Conservation (phyloP, 1,140 invertebrate species). For the Drosophila oshimai region DNA sequence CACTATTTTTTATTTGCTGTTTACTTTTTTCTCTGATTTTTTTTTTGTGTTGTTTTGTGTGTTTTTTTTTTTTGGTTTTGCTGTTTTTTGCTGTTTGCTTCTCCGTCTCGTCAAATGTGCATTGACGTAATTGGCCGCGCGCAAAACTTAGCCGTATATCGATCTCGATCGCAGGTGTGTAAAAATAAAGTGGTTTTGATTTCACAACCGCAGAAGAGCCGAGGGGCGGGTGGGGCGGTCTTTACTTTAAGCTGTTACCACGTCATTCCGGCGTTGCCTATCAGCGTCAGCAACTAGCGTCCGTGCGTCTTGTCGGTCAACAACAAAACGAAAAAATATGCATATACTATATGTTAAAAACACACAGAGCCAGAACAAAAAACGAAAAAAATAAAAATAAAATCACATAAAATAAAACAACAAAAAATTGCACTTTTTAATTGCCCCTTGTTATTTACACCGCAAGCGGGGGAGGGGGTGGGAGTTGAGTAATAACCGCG, state of each 20-base stretch:
- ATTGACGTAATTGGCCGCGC: conserved; percentile 64
- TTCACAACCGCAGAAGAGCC: conserved; percentile 48
- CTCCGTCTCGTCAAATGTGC: conserved; percentile 55
- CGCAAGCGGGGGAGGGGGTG: conserved; percentile 12
- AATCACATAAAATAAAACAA: conserved; percentile 42
- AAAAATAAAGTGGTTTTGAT: conserved; percentile 73
- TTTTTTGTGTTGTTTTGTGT: background rate
- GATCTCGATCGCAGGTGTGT: conserved; percentile 69
- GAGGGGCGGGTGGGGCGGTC: background rate
- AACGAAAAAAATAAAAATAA: conserved; percentile 8
- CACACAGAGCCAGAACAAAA: conserved; percentile 1
- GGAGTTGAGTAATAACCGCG: conserved; percentile 42
- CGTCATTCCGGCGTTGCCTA: conserved; percentile 41
- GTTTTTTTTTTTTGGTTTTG: background rate
- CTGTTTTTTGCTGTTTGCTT: conserved; percentile 3
- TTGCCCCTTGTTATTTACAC: conserved; percentile 62
- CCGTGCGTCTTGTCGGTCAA: conserved; percentile 40
- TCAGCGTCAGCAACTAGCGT: conserved; percentile 54
- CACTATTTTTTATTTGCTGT: conserved; percentile 23
- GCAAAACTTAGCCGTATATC: conserved; percentile 40
- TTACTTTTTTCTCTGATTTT: conserved; percentile 6
- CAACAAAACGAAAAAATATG: background rate
- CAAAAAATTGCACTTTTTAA: conserved; percentile 64
- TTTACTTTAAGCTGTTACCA: conserved; percentile 36
- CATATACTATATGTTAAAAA: conserved; percentile 9